Evolutionary conservation across 2,113 vertebrate species (phyloP), one percentile per base, ranked within the genome.

Genomic region (Oxygymnocypris stewartii): DNA sequence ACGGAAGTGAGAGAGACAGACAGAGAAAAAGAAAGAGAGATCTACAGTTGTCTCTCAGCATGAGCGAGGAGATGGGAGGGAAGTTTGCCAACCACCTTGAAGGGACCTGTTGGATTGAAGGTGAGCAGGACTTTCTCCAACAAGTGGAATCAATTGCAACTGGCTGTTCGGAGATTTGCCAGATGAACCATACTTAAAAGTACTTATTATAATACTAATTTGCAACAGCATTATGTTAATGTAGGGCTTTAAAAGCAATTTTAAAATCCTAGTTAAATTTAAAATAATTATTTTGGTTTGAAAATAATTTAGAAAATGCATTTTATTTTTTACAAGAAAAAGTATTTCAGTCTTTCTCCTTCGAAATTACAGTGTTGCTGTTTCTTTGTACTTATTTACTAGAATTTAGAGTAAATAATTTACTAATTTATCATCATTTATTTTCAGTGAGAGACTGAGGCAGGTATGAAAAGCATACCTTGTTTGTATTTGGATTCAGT

Each of bases 1-100:
- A 84, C 49, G n/a, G 28, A 37, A 73, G 28, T 42, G 54, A 78
- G 47, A 42, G 23, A 69, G 51, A 65, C 14, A 61, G 31, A 28
- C 51, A 10, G 51, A 80, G 73, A 71, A 20, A 51, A 71, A 47
- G 35, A 84, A 69, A 85, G 40, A 42, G 83, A 44, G 73, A 57
- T 57, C 47, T 59, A 84, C 75, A 23, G 40, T 86, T 67, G 75
- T 67, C 40, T 75, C 79, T 42, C 75, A 47, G 54, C 47, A 25
- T 44, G 54, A 75, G 13, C 13, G 28, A 75, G 31, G 37, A 63
- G 1, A 88, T 61, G 63, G 8, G 6, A n/a, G 63, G 13, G 16
- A 61, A 35, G 65, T 51, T 85, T 73, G 47, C 28, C 20, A 42
- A 11, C 35, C 82, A 31, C n/a, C 42, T 82, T 47, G 40, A 65